These are phyloP conservation scores for Anguilla pacifica DNA, from an alignment of 2,797 vertebrate species.

Conservation along the genomic window DNA sequence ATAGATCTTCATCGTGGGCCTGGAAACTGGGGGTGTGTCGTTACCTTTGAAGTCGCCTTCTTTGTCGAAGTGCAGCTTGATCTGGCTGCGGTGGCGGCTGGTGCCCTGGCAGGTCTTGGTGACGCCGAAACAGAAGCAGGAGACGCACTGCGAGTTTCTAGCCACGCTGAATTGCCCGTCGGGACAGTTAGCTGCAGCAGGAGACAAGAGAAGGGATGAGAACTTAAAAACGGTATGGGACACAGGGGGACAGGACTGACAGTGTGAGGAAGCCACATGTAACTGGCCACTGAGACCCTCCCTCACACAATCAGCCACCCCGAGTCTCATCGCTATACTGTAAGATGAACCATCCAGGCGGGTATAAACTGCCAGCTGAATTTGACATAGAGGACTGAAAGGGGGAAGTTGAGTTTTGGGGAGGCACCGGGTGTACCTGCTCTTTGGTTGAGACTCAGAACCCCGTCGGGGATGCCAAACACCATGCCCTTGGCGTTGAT, in stretches of 20 bases:
- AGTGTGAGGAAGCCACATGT: background rate
- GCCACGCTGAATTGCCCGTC: slow-evolving; percentile 83
- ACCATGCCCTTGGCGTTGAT: slow-evolving; percentile 95
- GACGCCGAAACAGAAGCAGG: slow-evolving; percentile 92
- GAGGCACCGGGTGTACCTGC: slow-evolving; percentile 49
- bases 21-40: background rate
- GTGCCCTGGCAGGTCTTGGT: slow-evolving; percentile 81
- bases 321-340: background rate
- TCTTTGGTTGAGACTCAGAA: slow-evolving; percentile 79
- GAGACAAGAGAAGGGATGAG: background rate
- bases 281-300: background rate
- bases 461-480: slow-evolving; percentile 91
- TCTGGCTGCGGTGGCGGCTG: slow-evolving; percentile 80
- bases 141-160: slow-evolving; percentile 72
- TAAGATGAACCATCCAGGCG: background rate
- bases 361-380: background rate
- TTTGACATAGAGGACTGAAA: background rate
- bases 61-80: slow-evolving; percentile 80
- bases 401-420: background rate
- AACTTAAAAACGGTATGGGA: background rate
- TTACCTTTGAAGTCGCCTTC: slow-evolving; percentile 85
- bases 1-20: background rate
- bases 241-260: background rate
- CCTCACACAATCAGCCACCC: background rate
- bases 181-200: slow-evolving; percentile 76